Conservation (phyloP, 2,888 invertebrate species). For the Hymenopus coronatus region DNA sequence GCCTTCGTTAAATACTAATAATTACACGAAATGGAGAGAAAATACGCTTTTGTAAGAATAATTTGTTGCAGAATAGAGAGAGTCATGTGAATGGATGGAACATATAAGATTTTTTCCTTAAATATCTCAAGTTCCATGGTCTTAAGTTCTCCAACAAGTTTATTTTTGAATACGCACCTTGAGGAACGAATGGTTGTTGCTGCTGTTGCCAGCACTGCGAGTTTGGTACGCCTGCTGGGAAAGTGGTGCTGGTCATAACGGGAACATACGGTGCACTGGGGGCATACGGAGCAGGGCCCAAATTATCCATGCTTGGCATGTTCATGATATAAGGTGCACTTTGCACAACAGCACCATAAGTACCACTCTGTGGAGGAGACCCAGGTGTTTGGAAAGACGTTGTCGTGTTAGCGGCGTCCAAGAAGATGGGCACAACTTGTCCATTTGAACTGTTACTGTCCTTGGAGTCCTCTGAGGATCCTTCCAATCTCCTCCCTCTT, state of each 20-base stretch:
- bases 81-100: too few relatives aligned
- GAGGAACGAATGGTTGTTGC: neutral
- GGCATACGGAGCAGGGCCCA: neutral
- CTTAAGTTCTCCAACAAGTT: too few relatives aligned
- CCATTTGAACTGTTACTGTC: neutral
- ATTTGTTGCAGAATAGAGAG: too few relatives aligned
- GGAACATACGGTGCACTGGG: neutral
- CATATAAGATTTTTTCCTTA: too few relatives aligned
- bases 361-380: neutral
- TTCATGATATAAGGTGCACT: neutral
- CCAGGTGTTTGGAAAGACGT: neutral
- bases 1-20: too few relatives aligned
- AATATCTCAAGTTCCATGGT: too few relatives aligned
- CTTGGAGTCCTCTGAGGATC: neutral
- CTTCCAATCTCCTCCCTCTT: neutral
- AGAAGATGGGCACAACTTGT: neutral
- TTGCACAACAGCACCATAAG: neutral
- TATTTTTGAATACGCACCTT: neutral
- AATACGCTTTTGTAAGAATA: too few relatives aligned
- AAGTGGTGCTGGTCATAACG: neutral
- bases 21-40: too few relatives aligned
- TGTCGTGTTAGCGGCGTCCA: neutral
- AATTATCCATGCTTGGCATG: neutral
- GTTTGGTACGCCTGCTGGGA: too few relatives aligned
- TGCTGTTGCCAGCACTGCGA: neutral